Conservation (phyloP, 2,113 vertebrate genomes). For the Galemys pyrenaicus region DNA sequence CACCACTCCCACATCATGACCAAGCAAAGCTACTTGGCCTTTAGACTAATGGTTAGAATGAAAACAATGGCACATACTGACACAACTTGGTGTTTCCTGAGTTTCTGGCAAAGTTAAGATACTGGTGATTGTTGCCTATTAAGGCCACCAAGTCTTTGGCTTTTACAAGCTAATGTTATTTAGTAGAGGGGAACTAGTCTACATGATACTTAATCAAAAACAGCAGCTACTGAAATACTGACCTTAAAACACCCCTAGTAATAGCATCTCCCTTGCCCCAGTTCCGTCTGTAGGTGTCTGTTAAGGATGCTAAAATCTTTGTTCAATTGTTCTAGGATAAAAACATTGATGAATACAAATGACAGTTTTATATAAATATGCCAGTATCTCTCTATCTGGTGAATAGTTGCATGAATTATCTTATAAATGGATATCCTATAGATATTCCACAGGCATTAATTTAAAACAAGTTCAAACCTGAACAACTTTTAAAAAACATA, state of each 20-base stretch:
- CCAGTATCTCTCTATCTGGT: neutral
- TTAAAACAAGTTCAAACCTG: neutral
- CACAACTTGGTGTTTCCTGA: constrained; percentile 34
- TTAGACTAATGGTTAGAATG: neutral
- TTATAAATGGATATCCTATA: neutral
- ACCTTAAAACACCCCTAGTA: constrained; percentile 62
- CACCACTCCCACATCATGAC: neutral
- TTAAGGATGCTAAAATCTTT: neutral
- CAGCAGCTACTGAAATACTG: constrained; percentile 62
- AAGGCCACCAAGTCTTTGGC: constrained; percentile 57
- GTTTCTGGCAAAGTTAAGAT: constrained; percentile 49
- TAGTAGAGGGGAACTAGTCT: constrained; percentile 38
- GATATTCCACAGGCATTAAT: constrained; percentile 27
- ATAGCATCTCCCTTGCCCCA: constrained; percentile 1
- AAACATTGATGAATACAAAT: neutral
- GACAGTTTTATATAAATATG: neutral
- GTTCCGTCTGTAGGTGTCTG: neutral
- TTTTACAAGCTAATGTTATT: constrained; percentile 63
- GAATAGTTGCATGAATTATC: neutral
- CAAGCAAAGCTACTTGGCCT: neutral
- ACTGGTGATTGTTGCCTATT: constrained; percentile 65
- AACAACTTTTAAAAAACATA: neutral
- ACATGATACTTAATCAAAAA: constrained; percentile 63
- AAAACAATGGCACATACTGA: constrained; percentile 40
- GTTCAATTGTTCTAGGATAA: neutral